Percentiles rank a stretch among this genome's conserved stretches.
phyloP scores from a whole-genome alignment of 37 sponge, comb jelly and placozoan species.

The Axinella damicornis region DNA sequence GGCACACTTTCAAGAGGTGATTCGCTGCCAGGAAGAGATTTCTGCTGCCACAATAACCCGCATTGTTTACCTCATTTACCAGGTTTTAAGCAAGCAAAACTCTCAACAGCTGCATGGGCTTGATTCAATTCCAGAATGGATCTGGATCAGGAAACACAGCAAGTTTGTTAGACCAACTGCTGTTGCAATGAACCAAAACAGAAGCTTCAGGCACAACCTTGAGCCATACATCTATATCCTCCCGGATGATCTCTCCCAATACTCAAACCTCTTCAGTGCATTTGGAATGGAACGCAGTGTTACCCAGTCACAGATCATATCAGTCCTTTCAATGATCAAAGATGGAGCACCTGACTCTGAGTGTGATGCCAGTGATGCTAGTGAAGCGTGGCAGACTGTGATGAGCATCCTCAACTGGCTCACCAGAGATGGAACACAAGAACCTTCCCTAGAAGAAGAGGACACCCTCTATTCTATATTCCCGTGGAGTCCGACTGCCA shows the following conservation, averaged over 20 bases:
- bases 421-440: slow-evolving; percentile 19
- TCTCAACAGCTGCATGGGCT: too few species aligned
- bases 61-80: slow-evolving; percentile 7
- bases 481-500: slow-evolving; percentile 36
- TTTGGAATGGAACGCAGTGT: slow-evolving; percentile 38
- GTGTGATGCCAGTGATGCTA: too few species aligned
- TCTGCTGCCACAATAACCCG: neutral
- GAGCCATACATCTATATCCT: slow-evolving; percentile 55
- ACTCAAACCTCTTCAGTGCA: slow-evolving; percentile 18
- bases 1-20: slow-evolving; percentile 27
- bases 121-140: slow-evolving; percentile 24
- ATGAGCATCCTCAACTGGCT: slow-evolving; percentile 65
- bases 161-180: slow-evolving; percentile 34
- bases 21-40: neutral
- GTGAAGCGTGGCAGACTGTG: slow-evolving; percentile 46
- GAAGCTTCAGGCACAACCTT: slow-evolving; percentile 23
- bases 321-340: slow-evolving; percentile 43
- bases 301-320: slow-evolving; percentile 37
- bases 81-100: too few species aligned
- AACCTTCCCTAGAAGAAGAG: neutral
- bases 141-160: slow-evolving; percentile 31
- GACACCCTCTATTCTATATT: slow-evolving; percentile 23
- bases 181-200: slow-evolving; percentile 27
- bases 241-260: slow-evolving; percentile 29
- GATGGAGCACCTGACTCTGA: neutral